These are phyloP conservation scores for Cryptocephalus moraei DNA, from an alignment of 2,888 invertebrate species.

Conservation along the genomic window DNA sequence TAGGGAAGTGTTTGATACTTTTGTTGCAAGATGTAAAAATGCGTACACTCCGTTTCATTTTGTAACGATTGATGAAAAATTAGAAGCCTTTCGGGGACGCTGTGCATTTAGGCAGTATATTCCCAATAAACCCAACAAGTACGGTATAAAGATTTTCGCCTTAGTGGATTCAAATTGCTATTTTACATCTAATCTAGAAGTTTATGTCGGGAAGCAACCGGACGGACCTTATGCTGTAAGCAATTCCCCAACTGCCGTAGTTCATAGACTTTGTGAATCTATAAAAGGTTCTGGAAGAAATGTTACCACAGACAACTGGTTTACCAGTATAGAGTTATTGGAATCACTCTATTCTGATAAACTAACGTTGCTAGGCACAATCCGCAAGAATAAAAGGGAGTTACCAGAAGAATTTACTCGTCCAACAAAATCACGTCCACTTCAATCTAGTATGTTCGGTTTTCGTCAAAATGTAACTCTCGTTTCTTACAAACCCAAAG, in stretches of 20 bases:
- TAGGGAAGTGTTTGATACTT: background rate
- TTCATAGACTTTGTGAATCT: background rate
- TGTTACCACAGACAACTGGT: no score
- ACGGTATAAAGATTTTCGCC: background rate
- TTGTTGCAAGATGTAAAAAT: background rate
- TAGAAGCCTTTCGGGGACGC: background rate
- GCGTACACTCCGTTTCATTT: background rate
- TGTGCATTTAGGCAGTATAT: background rate
- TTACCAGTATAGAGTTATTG: no score
- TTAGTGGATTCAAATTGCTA: background rate
- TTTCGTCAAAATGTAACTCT: background rate
- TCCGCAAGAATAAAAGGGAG: background rate
- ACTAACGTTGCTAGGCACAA: background rate
- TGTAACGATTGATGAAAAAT: background rate
- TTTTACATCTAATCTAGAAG: background rate
- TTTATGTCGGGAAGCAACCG: background rate
- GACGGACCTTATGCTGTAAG: background rate
- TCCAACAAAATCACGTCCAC: conserved; percentile 5
- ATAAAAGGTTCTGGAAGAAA: background rate
- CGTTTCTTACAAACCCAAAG: background rate
- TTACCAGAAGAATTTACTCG: background rate
- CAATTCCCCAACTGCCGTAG: background rate
- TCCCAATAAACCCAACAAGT: background rate
- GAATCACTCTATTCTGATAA: background rate
- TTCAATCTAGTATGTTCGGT: conserved; percentile 14